Evolutionary conservation across 2,113 vertebrate species (phyloP).

Genomic region (Saimiri boliviensis): DNA sequence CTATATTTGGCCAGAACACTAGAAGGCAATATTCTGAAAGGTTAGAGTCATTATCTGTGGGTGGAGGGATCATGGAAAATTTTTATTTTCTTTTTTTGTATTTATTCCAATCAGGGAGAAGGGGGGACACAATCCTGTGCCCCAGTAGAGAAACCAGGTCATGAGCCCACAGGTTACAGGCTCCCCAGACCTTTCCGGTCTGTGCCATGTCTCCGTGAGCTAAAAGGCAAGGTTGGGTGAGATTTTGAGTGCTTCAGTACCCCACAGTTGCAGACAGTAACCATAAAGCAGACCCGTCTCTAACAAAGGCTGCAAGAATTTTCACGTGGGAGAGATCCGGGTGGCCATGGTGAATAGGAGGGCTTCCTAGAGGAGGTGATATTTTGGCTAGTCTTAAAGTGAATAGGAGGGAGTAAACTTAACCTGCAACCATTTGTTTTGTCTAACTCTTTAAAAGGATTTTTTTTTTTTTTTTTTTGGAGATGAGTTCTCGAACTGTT

Average conservation of each 20-base stretch:
- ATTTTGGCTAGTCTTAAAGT: neutral
- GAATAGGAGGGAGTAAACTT: neutral
- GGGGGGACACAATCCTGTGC: neutral
- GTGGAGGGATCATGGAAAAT: neutral
- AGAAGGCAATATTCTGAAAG: neutral
- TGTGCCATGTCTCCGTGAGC: accelerated
- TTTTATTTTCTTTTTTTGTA: neutral
- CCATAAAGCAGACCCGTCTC: accelerated
- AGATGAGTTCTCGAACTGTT: too few species aligned
- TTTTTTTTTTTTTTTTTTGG: too few species aligned
- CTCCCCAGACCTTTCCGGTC: neutral
- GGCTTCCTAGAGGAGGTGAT: accelerated
- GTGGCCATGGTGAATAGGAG: accelerated
- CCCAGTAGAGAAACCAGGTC: neutral
- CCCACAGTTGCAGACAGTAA: neutral
- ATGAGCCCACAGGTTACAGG: neutral
- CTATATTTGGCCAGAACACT: neutral
- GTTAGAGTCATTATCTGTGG: neutral
- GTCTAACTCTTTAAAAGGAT: neutral
- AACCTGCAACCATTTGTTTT: neutral
- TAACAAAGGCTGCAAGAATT: accelerated
- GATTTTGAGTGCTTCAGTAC: accelerated
- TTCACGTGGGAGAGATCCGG: too few species aligned
- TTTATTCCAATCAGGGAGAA: neutral
- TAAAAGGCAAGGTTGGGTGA: neutral